A percentile compares a stretch with the other conserved stretches of the same genome.
phyloP scores from a whole-genome alignment of 2,797 vertebrate species.

The Anabacerthia variegaticeps region DNA sequence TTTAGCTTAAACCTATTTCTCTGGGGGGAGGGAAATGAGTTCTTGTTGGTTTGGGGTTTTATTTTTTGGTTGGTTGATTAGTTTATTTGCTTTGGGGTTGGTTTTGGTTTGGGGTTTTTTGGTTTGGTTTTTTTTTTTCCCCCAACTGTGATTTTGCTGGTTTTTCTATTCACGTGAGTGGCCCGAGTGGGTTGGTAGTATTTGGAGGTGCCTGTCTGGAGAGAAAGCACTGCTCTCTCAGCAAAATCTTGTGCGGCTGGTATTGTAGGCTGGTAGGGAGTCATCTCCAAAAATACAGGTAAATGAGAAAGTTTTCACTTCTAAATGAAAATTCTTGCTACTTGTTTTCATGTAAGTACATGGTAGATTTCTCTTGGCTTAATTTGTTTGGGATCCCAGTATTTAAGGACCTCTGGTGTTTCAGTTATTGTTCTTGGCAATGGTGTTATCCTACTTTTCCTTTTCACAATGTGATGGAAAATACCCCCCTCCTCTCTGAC shows the following conservation, averaged over 20 bases:
- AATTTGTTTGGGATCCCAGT: background rate
- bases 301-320: background rate
- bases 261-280: background rate
- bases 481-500: background rate
- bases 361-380: background rate
- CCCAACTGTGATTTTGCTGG: accelerated
- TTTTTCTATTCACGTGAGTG: background rate
- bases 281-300: background rate
- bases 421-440: background rate
- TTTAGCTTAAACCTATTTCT: background rate
- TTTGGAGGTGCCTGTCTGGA: background rate
- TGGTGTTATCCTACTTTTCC: background rate
- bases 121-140: too few species aligned
- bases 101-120: accelerated
- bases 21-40: background rate
- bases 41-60: background rate
- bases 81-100: background rate
- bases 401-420: background rate
- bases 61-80: too few species aligned
- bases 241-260: background rate
- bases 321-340: background rate
- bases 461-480: background rate
- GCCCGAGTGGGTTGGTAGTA: background rate
- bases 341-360: background rate
- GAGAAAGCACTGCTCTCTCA: background rate